These are phyloP conservation scores for Lucinisca nassula DNA, from an alignment of 2,888 invertebrate species.

Conservation along the genomic window DNA sequence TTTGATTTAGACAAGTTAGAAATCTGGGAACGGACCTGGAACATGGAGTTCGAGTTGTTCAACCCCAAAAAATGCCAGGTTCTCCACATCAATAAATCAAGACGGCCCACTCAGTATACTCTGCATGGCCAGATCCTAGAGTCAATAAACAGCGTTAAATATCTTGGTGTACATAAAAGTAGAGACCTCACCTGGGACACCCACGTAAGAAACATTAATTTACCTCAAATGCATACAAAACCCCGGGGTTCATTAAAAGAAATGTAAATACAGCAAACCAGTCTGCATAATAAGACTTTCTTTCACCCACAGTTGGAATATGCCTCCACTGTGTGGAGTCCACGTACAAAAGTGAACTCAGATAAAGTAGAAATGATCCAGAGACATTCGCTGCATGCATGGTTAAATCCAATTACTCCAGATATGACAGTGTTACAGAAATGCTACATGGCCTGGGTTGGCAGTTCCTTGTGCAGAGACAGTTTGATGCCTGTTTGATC, in stretches of 20 bases:
- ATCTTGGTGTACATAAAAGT: conserved; percentile 25
- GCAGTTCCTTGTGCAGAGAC: not conserved
- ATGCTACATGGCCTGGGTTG: not conserved
- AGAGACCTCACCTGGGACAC: conserved; percentile 29
- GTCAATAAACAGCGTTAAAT: conserved; percentile 14
- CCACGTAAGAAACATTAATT: conserved; percentile 3
- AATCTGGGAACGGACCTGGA: not conserved
- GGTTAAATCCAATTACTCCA: not conserved
- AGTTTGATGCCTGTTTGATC: not conserved
- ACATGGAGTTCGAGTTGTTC: not conserved
- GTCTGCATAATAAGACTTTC: conserved; percentile 2
- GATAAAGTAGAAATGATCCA: not conserved
- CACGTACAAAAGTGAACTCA: not conserved
- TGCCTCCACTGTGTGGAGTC: not conserved
- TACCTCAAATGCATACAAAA: no score
- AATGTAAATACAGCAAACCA: not conserved
- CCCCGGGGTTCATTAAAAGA: no score
- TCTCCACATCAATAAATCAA: not conserved
- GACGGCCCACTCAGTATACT: not conserved
- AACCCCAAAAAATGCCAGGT: not conserved
- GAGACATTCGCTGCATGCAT: not conserved
- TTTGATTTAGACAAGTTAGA: not conserved
- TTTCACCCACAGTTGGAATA: not conserved
- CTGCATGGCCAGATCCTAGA: conserved; percentile 35
- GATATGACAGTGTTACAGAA: not conserved